phyloP scores from a whole-genome alignment of 2,888 invertebrate species.

The Thalpophila matura region DNA sequence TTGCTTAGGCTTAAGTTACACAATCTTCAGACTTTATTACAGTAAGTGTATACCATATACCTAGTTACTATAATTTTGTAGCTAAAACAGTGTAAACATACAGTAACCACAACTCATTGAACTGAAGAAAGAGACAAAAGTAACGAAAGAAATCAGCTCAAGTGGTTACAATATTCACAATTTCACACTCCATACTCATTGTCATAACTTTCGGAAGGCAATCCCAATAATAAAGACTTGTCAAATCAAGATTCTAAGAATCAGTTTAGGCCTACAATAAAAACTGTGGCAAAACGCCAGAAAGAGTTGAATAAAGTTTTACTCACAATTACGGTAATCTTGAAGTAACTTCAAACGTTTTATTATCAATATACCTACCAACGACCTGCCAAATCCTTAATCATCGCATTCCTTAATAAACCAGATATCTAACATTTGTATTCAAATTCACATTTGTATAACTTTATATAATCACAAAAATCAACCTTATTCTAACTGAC shows the following conservation, averaged over 20 bases:
- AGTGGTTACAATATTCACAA: not conserved
- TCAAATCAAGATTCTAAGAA: not conserved
- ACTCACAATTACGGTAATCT: conserved; percentile 11
- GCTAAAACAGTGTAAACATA: too few species aligned
- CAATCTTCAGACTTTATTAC: not conserved
- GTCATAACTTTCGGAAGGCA: not conserved
- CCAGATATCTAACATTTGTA: conserved; percentile 64
- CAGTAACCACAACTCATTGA: too few species aligned
- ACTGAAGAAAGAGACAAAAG: not conserved
- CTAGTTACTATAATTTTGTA: too few species aligned
- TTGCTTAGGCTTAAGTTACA: not conserved
- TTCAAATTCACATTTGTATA: conserved; percentile 59
- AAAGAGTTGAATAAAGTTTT: not conserved
- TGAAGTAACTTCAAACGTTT: conserved; percentile 25
- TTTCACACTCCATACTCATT: not conserved
- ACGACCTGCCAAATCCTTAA: conserved; percentile 59
- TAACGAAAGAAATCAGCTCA: not conserved
- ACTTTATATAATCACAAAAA: conserved; percentile 1
- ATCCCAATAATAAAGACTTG: not conserved
- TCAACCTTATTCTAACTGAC: conserved; percentile 31
- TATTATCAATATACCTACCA: conserved; percentile 50
- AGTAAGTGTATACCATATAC: too few species aligned
- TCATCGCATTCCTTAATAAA: conserved; percentile 50
- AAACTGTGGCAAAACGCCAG: conserved; percentile 6
- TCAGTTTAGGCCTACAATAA: not conserved